phyloP scores from a whole-genome alignment of 2,113 vertebrate species.

The Genyomyrus donnyi region DNA sequence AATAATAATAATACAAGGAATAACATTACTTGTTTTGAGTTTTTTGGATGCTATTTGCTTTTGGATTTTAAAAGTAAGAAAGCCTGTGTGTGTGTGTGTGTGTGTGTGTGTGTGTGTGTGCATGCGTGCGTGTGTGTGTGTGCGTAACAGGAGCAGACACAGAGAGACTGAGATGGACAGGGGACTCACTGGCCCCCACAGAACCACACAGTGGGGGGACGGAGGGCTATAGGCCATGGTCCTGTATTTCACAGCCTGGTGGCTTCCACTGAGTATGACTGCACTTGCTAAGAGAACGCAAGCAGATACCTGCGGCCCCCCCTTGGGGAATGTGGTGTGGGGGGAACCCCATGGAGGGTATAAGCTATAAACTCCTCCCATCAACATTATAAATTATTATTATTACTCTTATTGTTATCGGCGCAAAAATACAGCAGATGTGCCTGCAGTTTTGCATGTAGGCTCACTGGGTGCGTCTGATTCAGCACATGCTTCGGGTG shows the following conservation, averaged over 20 bases:
- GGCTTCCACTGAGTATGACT: slow-evolving; percentile 52
- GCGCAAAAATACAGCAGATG: background rate
- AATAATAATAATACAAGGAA: background rate
- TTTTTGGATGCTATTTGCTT: background rate
- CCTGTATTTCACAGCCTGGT: slow-evolving; percentile 52
- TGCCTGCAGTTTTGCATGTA: background rate
- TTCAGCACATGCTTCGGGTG: background rate
- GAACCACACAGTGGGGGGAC: slow-evolving; percentile 40
- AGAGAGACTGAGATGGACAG: slow-evolving; percentile 22
- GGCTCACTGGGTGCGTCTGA: background rate
- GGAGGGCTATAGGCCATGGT: slow-evolving; percentile 27
- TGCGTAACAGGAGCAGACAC: background rate
- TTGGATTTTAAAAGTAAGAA: background rate
- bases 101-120: too few relatives aligned
- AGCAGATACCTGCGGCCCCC: slow-evolving; percentile 31
- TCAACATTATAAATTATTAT: background rate
- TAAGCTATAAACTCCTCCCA: background rate
- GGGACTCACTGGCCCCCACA: slow-evolving; percentile 31
- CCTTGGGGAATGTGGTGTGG: background rate
- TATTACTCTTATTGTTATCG: background rate
- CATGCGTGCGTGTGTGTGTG: too few relatives aligned
- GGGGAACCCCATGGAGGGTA: background rate
- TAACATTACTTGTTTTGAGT: background rate
- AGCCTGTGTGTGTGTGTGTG: too few relatives aligned
- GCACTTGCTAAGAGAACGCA: slow-evolving; percentile 45